Conservation (phyloP, 2,888 invertebrate genomes). For the Nasonovia ribisnigri region DNA sequence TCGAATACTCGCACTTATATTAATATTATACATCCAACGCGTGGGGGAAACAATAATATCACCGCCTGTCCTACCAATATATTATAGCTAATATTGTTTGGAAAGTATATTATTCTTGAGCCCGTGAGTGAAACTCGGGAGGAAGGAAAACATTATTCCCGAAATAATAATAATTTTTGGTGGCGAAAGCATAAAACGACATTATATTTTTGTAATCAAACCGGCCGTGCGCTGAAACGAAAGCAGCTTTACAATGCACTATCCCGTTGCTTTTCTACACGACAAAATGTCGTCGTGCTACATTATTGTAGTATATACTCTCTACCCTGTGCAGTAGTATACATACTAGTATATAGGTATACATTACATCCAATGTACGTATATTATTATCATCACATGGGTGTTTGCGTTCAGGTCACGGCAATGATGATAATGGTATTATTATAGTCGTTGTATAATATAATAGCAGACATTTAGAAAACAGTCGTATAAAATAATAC, state of each 20-base stretch:
- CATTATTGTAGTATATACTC: no score
- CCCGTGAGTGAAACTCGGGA: not conserved
- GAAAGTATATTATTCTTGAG: not conserved
- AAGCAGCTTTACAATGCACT: not conserved
- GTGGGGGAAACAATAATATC: not conserved
- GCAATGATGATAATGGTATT: conserved; percentile 33
- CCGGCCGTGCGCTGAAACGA: not conserved
- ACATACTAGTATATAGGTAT: no score
- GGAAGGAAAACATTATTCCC: not conserved
- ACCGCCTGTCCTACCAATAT: not conserved
- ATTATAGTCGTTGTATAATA: not conserved
- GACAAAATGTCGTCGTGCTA: not conserved
- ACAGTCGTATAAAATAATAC: conserved; percentile 24
- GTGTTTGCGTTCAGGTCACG: conserved; percentile 37
- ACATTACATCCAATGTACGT: not conserved
- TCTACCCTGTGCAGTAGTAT: not conserved
- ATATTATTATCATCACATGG: conserved; percentile 16
- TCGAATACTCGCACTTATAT: not conserved
- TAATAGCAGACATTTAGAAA: conserved; percentile 2
- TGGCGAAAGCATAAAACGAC: not conserved
- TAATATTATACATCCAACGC: not conserved
- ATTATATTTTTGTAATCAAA: conserved; percentile 22
- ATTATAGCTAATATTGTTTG: not conserved
- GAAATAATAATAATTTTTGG: not conserved
- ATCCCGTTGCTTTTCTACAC: conserved; percentile 6